Conservation (phyloP, 2,888 invertebrate genomes). For the Pollenia amentaria region DNA sequence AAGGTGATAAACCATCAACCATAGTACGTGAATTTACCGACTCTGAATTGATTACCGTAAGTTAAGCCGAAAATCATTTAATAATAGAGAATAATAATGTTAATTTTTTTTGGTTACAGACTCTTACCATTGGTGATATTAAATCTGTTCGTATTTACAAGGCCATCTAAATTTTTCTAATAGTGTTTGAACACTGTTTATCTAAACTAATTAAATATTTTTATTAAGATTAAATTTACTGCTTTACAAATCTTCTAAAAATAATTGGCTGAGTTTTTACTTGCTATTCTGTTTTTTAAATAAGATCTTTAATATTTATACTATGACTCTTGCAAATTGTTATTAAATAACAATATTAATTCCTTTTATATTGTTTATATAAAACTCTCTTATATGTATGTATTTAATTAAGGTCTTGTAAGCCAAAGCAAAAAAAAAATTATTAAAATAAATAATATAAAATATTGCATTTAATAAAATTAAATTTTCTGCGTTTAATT, state of each 20-base stretch:
- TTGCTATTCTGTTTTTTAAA: constrained; percentile 49
- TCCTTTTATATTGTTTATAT: constrained; percentile 36
- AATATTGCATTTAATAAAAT: constrained; percentile 58
- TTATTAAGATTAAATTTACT: constrained; percentile 6
- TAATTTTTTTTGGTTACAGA: constrained; percentile 85
- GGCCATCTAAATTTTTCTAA: constrained; percentile 85
- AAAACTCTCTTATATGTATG: not conserved
- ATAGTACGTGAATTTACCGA: constrained; percentile 91
- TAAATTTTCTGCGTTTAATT: constrained; percentile 14
- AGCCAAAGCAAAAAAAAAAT: constrained; percentile 30
- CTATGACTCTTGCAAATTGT: constrained; percentile 75
- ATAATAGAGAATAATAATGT: not conserved
- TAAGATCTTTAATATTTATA: constrained; percentile 65
- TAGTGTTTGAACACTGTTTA: not conserved
- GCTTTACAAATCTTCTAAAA: constrained; percentile 9
- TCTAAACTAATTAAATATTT: constrained; percentile 21
- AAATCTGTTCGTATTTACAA: constrained; percentile 91
- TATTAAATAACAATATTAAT: constrained; percentile 78
- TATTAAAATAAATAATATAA: constrained; percentile 21
- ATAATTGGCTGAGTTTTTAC: constrained; percentile 69
- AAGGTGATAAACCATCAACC: constrained; percentile 88
- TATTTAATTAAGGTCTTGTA: constrained; percentile 41
- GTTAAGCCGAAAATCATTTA: constrained; percentile 53
- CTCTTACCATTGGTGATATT: constrained; percentile 90
- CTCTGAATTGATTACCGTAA: constrained; percentile 89